A percentile compares a stretch with the other conserved stretches of the same genome.
Evolutionary conservation across 2,888 invertebrate species (phyloP).

Genomic region (Hirtodrosophila histrioides): DNA sequence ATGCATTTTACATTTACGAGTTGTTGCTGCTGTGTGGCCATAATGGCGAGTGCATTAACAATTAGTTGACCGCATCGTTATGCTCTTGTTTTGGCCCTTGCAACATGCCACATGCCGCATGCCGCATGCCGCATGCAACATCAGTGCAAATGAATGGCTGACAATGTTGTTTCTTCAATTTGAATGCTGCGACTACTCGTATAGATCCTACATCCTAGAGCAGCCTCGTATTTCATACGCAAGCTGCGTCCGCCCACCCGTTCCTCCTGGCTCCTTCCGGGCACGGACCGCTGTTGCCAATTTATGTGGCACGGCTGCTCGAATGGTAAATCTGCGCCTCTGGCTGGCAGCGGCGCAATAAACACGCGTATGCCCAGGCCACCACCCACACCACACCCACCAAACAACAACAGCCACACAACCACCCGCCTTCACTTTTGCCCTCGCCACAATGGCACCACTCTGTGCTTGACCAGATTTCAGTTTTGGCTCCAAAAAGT

Average conservation of each 20-base stretch:
- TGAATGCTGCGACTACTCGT: conserved; percentile 6
- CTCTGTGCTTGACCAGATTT: conserved; percentile 55
- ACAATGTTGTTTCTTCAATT: conserved; percentile 14
- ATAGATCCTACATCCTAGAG: conserved; percentile 56
- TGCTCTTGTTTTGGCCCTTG: conserved; percentile 43
- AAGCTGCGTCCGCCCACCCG: conserved; percentile 69
- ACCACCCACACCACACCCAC: conserved; percentile 70
- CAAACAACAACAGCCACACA: conserved; percentile 1
- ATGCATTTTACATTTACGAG: conserved; percentile 77
- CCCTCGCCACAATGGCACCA: conserved; percentile 16
- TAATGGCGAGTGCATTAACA: conserved; percentile 78
- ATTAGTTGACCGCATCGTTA: conserved; percentile 79
- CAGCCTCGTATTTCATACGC: conserved; percentile 47
- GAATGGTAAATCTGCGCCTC: conserved; percentile 78
- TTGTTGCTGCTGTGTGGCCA: conserved; percentile 53
- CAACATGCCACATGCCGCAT: conserved; percentile 25
- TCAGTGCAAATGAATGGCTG: conserved; percentile 14
- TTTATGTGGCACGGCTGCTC: conserved; percentile 79
- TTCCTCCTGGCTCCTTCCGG: conserved; percentile 54
- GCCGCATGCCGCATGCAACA: conserved; percentile 30
- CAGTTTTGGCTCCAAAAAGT: conserved; percentile 51
- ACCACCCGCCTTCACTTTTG: conserved; percentile 8
- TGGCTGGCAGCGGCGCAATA: conserved; percentile 71
- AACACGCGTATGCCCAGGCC: conserved; percentile 73
- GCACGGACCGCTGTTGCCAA: conserved; percentile 59